Percentiles rank a stretch among this genome's conserved stretches.
These are phyloP conservation scores for Typhlichthys eigenmanni DNA, from an alignment of 2,797 vertebrate species.

Conservation along the genomic window DNA sequence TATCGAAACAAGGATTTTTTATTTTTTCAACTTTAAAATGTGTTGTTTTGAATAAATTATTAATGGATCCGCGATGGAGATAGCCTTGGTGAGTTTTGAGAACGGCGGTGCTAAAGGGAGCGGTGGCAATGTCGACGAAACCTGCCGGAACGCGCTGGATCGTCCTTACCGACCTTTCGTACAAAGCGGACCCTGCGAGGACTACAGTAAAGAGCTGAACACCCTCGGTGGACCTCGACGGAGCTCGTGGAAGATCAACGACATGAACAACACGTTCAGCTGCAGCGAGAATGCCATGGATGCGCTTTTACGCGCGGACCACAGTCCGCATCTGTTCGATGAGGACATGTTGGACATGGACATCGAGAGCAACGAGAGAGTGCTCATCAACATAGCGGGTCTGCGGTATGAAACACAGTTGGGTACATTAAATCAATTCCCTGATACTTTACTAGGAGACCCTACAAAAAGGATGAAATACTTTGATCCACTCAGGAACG, in stretches of 20 bases:
- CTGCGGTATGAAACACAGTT: slow-evolving; percentile 92
- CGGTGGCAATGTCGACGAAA: slow-evolving; percentile 67
- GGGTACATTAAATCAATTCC: slow-evolving; percentile 92
- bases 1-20: slow-evolving; percentile 24
- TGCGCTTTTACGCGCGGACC: slow-evolving; percentile 76
- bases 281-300: slow-evolving; percentile 72
- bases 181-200: slow-evolving; percentile 66
- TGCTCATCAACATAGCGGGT: slow-evolving; percentile 92
- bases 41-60: slow-evolving; percentile 47
- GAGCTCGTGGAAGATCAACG: slow-evolving; percentile 78
- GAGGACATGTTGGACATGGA: slow-evolving; percentile 77
- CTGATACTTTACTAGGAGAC: slow-evolving; percentile 90
- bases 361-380: slow-evolving; percentile 83
- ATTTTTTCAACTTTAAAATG: slow-evolving; percentile 44
- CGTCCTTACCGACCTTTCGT: slow-evolving; percentile 69
- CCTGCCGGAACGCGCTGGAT: slow-evolving; percentile 67
- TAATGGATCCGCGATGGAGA: slow-evolving; percentile 85
- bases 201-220: slow-evolving; percentile 74
- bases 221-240: slow-evolving; percentile 58
- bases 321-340: slow-evolving; percentile 80
- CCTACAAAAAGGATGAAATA: slow-evolving; percentile 89
- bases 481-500: slow-evolving; percentile 94
- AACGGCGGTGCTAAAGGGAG: slow-evolving; percentile 82
- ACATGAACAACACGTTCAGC: slow-evolving; percentile 79
- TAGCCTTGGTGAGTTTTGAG: slow-evolving; percentile 90